Conservation (phyloP, 1,140 invertebrate species). For the Zaprionus davidi region DNA sequence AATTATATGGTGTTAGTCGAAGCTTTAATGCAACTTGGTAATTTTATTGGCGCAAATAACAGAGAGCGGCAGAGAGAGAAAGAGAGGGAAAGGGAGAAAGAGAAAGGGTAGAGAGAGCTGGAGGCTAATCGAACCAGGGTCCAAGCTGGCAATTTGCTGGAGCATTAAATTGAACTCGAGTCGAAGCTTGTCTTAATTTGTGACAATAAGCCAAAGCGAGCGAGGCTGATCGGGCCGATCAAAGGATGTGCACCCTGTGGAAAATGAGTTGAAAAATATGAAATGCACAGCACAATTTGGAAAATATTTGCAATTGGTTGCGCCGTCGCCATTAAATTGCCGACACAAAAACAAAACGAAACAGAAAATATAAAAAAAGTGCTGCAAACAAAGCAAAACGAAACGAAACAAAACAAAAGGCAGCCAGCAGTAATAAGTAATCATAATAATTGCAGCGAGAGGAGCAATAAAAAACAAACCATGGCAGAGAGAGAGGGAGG, state of each 20-base stretch:
- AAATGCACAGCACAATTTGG: slow-evolving; percentile 78
- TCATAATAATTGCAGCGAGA: slow-evolving; percentile 78
- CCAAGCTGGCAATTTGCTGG: slow-evolving; percentile 60
- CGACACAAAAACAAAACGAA: slow-evolving; percentile 41
- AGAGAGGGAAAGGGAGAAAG: slow-evolving; percentile 18
- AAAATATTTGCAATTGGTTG: slow-evolving; percentile 79
- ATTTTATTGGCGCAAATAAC: slow-evolving; percentile 77
- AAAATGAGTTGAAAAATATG: slow-evolving; percentile 57
- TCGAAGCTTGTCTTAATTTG: slow-evolving; percentile 62
- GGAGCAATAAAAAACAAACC: slow-evolving; percentile 62
- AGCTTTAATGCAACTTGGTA: slow-evolving; percentile 61
- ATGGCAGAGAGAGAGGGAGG: background rate
- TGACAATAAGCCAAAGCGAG: slow-evolving; percentile 70
- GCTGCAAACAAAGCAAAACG: slow-evolving; percentile 51
- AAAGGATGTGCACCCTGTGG: slow-evolving; percentile 63
- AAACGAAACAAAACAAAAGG: slow-evolving; percentile 70
- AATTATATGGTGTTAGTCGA: slow-evolving; percentile 73
- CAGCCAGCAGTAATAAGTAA: slow-evolving; percentile 72
- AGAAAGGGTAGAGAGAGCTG: slow-evolving; percentile 37
- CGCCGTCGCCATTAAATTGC: slow-evolving; percentile 78
- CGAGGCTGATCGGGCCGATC: slow-evolving; percentile 44
- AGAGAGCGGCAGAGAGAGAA: slow-evolving; percentile 39
- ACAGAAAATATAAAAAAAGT: background rate
- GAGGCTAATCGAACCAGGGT: slow-evolving; percentile 9
- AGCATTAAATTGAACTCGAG: slow-evolving; percentile 33